A percentile compares a stretch with the other conserved stretches of the same genome.
These are phyloP conservation scores for Agelastica alni DNA, from an alignment of 2,888 invertebrate species.

Conservation along the genomic window DNA sequence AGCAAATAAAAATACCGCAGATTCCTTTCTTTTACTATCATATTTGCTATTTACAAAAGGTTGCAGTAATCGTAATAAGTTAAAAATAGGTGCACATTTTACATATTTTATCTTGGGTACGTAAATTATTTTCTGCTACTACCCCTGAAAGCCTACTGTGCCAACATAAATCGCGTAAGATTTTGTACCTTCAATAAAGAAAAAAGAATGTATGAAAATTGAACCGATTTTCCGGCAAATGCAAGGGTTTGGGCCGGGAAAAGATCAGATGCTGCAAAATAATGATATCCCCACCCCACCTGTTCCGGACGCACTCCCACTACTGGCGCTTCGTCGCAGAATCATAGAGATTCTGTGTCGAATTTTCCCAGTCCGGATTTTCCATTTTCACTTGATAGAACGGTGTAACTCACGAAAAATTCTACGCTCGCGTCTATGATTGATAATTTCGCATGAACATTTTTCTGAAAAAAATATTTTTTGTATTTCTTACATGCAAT, in stretches of 20 bases:
- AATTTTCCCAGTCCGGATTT: conserved; percentile 50
- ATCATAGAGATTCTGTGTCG: conserved; percentile 43
- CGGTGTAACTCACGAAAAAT: conserved; percentile 38
- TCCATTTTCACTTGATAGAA: conserved; percentile 43
- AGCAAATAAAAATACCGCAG: too few relatives aligned
- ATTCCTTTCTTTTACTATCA: too few relatives aligned
- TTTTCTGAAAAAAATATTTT: too few relatives aligned
- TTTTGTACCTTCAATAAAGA: conserved; percentile 28
- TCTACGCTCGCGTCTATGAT: conserved; percentile 36
- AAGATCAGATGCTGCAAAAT: conserved; percentile 54
- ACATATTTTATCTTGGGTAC: too few relatives aligned
- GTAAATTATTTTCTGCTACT: neutral
- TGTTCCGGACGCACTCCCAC: conserved; percentile 41
- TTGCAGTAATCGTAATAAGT: too few relatives aligned
- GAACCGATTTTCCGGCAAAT: conserved; percentile 39
- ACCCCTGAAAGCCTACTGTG: neutral
- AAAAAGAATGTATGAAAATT: conserved; percentile 37
- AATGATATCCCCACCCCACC: conserved; percentile 50
- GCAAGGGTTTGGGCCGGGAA: conserved; percentile 47
- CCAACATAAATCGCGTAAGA: conserved; percentile 1
- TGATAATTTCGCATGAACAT: conserved; percentile 33
- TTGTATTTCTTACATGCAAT: too few relatives aligned
- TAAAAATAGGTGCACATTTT: too few relatives aligned
- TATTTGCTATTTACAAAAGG: too few relatives aligned
- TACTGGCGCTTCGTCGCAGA: conserved; percentile 47